These are phyloP conservation scores for Mesaphorura yosii DNA, from an alignment of 1,140 invertebrate genomes.

Conservation along the genomic window DNA sequence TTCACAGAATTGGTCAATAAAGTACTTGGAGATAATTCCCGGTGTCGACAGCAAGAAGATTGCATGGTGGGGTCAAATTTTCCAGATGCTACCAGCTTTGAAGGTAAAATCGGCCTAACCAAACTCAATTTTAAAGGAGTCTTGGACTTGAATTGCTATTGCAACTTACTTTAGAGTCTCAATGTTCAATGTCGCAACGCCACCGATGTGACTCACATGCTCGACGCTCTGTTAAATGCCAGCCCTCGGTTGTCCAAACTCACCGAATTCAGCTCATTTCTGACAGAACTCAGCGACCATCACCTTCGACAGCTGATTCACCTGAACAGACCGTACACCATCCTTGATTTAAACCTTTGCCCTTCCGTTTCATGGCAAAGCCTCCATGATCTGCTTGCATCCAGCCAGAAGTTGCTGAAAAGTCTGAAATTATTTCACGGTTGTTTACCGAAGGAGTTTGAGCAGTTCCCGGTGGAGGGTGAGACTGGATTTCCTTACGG, in stretches of 20 bases:
- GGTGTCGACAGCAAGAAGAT: background rate
- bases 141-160: background rate
- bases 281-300: constrained; percentile 14
- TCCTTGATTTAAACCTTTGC: constrained; percentile 16
- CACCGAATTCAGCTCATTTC: constrained; percentile 21
- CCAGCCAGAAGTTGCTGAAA: constrained; percentile 1
- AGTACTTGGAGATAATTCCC: background rate
- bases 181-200: background rate
- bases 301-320: constrained; percentile 16
- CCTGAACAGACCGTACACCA: constrained; percentile 3
- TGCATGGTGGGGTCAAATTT: background rate
- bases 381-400: background rate
- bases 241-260: background rate
- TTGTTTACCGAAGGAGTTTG: background rate
- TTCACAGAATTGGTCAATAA: background rate
- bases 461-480: background rate
- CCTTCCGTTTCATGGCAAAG: background rate
- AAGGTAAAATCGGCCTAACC: background rate
- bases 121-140: background rate
- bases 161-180: background rate
- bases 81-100: background rate
- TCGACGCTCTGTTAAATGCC: background rate
- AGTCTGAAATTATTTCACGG: constrained; percentile 20
- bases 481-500: background rate
- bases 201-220: background rate